Conservation (phyloP, 2,797 vertebrate genomes). For the Catharus ustulatus region DNA sequence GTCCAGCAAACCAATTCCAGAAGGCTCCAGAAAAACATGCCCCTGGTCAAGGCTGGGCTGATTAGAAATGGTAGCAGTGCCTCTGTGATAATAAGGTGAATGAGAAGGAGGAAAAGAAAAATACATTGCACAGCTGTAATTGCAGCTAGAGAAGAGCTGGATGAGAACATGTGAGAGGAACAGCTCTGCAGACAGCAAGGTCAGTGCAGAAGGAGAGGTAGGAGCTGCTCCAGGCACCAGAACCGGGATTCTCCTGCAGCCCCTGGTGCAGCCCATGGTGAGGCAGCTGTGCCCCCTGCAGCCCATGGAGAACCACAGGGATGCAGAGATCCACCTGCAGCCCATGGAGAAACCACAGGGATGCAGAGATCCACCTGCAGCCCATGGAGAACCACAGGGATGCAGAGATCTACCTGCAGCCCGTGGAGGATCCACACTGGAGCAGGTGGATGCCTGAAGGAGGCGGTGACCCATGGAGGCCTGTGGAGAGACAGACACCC, state of each 20-base stretch:
- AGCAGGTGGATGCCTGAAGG: background rate
- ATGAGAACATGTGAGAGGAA: no score
- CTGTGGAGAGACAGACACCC: background rate
- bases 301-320: no score
- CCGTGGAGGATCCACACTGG: rapidly evolving
- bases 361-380: background rate
- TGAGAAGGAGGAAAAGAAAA: background rate
- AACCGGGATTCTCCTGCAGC: background rate
- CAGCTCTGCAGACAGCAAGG: background rate
- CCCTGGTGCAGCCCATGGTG: rapidly evolving
- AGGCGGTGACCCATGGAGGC: rapidly evolving
- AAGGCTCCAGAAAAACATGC: rapidly evolving
- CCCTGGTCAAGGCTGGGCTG: background rate
- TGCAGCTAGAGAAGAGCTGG: background rate
- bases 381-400: no score
- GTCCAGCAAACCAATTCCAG: background rate
- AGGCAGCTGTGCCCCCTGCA: background rate
- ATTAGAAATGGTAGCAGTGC: background rate
- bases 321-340: no score
- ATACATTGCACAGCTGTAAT: background rate
- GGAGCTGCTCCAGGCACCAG: rapidly evolving
- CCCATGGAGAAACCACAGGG: no score
- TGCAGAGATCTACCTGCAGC: background rate
- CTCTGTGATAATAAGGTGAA: background rate
- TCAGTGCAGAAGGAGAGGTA: background rate